Evolutionary conservation across 2,888 invertebrate genomes (phyloP).

Genomic region (Calameuta idolon): DNA sequence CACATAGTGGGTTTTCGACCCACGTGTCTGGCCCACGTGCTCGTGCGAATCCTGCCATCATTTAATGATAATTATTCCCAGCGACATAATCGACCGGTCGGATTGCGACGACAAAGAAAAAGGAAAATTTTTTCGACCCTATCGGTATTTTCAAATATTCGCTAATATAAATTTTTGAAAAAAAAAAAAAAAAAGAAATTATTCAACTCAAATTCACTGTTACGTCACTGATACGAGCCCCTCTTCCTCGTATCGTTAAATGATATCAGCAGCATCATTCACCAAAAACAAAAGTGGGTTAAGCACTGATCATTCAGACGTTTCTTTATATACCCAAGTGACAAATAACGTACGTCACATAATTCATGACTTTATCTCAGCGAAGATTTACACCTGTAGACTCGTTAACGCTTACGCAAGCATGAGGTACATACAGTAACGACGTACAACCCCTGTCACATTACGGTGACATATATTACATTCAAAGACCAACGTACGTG

Average conservation of each 20-base stretch:
- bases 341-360: neutral
- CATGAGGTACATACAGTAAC: neutral
- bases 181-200: no score
- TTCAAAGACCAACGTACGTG: no score
- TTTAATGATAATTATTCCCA: slow-evolving; percentile 40
- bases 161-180: no score
- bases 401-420: neutral
- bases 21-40: slow-evolving; percentile 51
- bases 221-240: neutral
- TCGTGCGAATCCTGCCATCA: slow-evolving; percentile 20
- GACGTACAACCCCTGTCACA: neutral
- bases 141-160: no score
- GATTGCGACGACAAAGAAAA: slow-evolving; percentile 34
- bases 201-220: neutral
- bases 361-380: neutral
- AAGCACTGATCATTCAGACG: neutral
- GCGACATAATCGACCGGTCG: neutral
- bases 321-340: neutral
- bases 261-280: neutral
- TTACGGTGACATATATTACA: neutral
- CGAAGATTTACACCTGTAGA: neutral
- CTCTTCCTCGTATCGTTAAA: neutral
- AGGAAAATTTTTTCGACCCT: slow-evolving; percentile 32
- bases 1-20: slow-evolving; percentile 44
- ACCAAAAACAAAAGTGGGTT: neutral